phyloP scores from a whole-genome alignment of 2,797 vertebrate genomes.

The Cynopterus sphinx region DNA sequence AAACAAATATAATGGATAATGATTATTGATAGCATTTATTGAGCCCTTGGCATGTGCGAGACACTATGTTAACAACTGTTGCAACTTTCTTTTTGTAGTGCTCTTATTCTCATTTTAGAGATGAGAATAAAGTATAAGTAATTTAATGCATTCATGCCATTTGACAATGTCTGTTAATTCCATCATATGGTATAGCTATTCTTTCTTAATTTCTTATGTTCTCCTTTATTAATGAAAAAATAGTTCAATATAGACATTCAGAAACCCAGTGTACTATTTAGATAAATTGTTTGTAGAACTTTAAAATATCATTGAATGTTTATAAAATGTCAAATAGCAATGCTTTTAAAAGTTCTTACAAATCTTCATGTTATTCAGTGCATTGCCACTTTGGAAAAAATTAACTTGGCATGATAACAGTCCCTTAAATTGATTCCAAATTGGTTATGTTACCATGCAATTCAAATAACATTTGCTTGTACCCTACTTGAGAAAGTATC shows the following conservation, averaged over 20 bases:
- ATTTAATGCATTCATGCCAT: not conserved
- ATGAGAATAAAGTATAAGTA: not conserved
- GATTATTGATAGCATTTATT: not conserved
- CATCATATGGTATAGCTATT: not conserved
- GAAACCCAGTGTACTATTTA: not conserved
- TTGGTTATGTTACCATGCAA: conserved; percentile 49
- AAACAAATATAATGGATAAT: not conserved
- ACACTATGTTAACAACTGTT: not conserved
- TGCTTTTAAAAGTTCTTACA: conserved; percentile 27
- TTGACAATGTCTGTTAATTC: not conserved
- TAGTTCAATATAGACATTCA: not conserved
- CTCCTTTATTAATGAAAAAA: not conserved
- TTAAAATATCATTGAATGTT: not conserved
- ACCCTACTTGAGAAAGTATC: conserved; percentile 40
- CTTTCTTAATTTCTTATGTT: not conserved
- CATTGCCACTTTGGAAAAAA: conserved; percentile 19
- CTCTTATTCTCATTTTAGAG: not conserved
- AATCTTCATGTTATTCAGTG: not conserved
- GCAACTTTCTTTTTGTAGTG: not conserved
- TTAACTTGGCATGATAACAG: not conserved
- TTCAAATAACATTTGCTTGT: conserved; percentile 45
- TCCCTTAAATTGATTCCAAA: conserved; percentile 44
- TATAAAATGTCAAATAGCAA: not conserved
- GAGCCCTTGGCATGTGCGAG: not conserved
- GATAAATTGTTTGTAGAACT: not conserved